These are phyloP conservation scores for Phalera bucephala DNA, from an alignment of 2,888 invertebrate species.

Conservation along the genomic window DNA sequence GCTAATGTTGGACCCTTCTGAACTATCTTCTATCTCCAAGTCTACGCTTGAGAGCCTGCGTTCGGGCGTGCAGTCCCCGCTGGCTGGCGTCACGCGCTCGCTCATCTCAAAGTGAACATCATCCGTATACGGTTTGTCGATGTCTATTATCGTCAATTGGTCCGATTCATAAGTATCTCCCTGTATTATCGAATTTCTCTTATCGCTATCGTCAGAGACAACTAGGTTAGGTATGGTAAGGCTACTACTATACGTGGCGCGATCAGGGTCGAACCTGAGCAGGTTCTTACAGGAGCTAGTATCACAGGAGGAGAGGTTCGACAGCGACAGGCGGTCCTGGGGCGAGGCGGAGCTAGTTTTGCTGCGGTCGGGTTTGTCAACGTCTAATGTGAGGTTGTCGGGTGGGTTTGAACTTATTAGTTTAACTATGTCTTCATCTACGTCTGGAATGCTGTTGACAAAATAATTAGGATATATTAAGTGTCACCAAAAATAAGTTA, in stretches of 20 bases:
- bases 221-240: constrained; percentile 78
- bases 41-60: constrained; percentile 69
- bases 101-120: constrained; percentile 68
- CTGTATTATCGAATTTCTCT: constrained; percentile 69
- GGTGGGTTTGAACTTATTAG: constrained; percentile 66
- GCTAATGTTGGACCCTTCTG: constrained; percentile 86
- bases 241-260: constrained; percentile 65
- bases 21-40: constrained; percentile 81
- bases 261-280: constrained; percentile 56
- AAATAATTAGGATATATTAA: too few relatives aligned
- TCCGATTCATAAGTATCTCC: constrained; percentile 83
- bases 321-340: constrained; percentile 65
- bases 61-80: constrained; percentile 69
- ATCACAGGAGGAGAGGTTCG: constrained; percentile 74
- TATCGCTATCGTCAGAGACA: constrained; percentile 75
- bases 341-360: constrained; percentile 61
- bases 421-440: constrained; percentile 80
- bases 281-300: constrained; percentile 76
- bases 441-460: constrained; percentile 76
- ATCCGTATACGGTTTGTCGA: constrained; percentile 80
- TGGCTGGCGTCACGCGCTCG: constrained; percentile 57
- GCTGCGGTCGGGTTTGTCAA: constrained; percentile 53
- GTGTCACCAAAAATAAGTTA: too few relatives aligned
- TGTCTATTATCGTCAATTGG: constrained; percentile 86
- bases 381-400: constrained; percentile 56